Evolutionary conservation across 1,140 invertebrate genomes (phyloP).

Genomic region (Heliconius hewitsoni): DNA sequence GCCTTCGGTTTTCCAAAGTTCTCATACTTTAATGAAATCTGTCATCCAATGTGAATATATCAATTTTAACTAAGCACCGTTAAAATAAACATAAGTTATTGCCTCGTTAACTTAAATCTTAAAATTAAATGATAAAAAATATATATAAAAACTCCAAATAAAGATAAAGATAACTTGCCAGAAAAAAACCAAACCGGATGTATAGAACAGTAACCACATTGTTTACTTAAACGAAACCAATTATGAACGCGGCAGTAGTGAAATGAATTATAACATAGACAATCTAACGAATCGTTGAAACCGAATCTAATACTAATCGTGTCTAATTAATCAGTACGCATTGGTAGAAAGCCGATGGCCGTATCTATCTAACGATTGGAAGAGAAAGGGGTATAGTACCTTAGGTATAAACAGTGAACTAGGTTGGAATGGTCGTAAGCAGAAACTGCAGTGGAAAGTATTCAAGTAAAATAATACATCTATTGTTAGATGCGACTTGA

Average conservation of each 20-base stretch:
- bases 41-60: neutral
- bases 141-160: too few species aligned
- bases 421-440: conserved; percentile 60
- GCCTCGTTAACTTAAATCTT: neutral
- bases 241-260: neutral
- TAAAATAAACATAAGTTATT: neutral
- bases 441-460: conserved; percentile 58
- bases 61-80: neutral
- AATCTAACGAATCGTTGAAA: conserved; percentile 25
- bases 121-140: neutral
- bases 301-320: conserved; percentile 66
- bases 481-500: conserved; percentile 37
- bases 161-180: neutral
- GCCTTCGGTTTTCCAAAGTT: neutral
- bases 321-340: conserved; percentile 78
- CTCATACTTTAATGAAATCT: neutral
- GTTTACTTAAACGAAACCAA: conserved; percentile 38
- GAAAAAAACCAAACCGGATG: neutral
- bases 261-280: conserved; percentile 13
- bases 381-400: conserved; percentile 74
- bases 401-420: conserved; percentile 63
- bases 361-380: conserved; percentile 62
- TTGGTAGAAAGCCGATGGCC: conserved; percentile 74
- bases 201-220: neutral
- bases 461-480: conserved; percentile 48